Conservation (phyloP, 2,888 invertebrate genomes). For the Trissolcus brochymenae region DNA sequence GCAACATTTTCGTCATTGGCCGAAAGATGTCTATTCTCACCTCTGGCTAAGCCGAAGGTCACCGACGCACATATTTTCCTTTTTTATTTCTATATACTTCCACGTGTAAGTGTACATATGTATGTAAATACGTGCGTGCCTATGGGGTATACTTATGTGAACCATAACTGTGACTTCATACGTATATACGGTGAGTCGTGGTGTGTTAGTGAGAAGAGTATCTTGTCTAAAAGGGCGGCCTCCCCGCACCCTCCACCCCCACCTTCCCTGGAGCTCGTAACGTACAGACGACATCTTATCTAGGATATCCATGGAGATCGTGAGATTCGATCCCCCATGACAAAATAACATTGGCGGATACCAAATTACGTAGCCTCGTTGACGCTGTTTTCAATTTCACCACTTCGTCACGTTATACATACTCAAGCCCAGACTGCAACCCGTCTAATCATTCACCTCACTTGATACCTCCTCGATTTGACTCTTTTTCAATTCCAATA, state of each 20-base stretch:
- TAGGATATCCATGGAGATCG: slow-evolving; percentile 56
- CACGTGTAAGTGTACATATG: slow-evolving; percentile 6
- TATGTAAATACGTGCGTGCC: slow-evolving; percentile 5
- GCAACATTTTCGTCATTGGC: slow-evolving; percentile 25
- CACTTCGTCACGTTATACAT: slow-evolving; percentile 39
- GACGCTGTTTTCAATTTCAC: slow-evolving; percentile 40
- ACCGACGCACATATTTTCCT: slow-evolving; percentile 21
- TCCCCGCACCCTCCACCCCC: slow-evolving; percentile 14
- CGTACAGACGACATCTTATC: slow-evolving; percentile 52
- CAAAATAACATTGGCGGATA: slow-evolving; percentile 39
- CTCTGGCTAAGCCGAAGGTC: slow-evolving; percentile 48
- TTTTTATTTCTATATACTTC: neutral
- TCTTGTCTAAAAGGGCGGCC: slow-evolving; percentile 41
- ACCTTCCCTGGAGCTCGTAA: slow-evolving; percentile 26
- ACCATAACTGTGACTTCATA: neutral
- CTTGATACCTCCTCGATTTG: neutral
- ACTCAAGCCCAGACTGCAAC: slow-evolving; percentile 2
- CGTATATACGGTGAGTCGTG: neutral
- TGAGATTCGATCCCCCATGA: slow-evolving; percentile 43
- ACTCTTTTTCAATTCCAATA: no score
- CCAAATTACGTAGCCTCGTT: slow-evolving; percentile 44
- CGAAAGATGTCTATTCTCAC: slow-evolving; percentile 54
- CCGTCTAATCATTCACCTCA: slow-evolving; percentile 16
- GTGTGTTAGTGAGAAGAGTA: slow-evolving; percentile 22
- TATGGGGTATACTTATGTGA: neutral